phyloP scores from a whole-genome alignment of 2,113 vertebrate species.

The Hypocryptadius cinnamomeus region DNA sequence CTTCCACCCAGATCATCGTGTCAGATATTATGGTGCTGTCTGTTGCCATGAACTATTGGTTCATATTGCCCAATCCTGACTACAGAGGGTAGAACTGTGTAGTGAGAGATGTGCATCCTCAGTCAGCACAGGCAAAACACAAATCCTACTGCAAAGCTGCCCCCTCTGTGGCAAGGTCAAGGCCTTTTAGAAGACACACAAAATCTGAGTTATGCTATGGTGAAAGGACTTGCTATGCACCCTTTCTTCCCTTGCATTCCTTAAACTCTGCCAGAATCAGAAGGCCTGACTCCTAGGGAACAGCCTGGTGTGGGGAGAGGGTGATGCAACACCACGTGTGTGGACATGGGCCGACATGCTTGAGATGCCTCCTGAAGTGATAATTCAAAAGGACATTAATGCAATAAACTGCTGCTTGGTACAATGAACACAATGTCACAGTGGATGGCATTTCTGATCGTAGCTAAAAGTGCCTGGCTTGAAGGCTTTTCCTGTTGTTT shows the following conservation, averaged over 20 bases:
- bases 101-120: background rate
- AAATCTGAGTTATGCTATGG: background rate
- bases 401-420: background rate
- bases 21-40: background rate
- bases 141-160: background rate
- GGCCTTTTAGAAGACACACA: background rate
- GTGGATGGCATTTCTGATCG: background rate
- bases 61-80: background rate
- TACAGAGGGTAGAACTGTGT: background rate
- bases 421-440: background rate
- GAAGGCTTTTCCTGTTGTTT: background rate
- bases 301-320: background rate
- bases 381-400: background rate
- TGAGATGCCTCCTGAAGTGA: background rate
- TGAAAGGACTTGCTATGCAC: background rate
- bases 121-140: background rate
- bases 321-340: accelerated
- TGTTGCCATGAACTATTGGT: background rate
- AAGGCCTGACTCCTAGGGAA: background rate
- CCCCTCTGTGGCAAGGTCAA: background rate
- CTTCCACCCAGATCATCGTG: background rate
- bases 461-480: background rate
- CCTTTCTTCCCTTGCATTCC: background rate
- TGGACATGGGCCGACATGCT: accelerated
- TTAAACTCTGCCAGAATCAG: background rate